Evolutionary conservation across 2,888 invertebrate genomes (phyloP).

Genomic region (Lottia scabra): DNA sequence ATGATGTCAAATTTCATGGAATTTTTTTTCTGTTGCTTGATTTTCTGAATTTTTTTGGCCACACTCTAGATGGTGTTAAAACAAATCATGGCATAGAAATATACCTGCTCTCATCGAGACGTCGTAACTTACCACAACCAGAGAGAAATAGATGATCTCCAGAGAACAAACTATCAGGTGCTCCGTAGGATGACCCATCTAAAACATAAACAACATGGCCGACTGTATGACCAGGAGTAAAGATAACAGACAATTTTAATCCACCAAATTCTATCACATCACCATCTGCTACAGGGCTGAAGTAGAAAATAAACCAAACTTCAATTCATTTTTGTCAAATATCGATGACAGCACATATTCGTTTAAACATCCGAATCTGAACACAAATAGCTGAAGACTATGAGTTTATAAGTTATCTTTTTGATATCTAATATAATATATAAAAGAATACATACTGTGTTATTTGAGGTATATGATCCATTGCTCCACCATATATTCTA

Average conservation of each 20-base stretch:
- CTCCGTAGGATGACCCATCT: constrained; percentile 54
- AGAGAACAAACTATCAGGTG: constrained; percentile 61
- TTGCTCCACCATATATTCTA: constrained; percentile 56
- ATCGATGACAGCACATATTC: no score
- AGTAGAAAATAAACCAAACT: constrained; percentile 17
- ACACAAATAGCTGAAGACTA: no score
- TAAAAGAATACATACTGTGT: constrained; percentile 53
- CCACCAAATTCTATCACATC: constrained; percentile 57
- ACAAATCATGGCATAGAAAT: no score
- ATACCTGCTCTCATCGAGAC: background rate
- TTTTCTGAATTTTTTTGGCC: no score
- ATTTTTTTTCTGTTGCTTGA: no score
- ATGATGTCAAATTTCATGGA: no score
- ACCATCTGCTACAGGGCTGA: constrained; percentile 55
- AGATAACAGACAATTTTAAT: constrained; percentile 51
- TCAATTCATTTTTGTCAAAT: no score
- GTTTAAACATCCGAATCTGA: no score
- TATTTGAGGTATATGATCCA: constrained; percentile 56
- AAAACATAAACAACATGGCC: constrained; percentile 64
- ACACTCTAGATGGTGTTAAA: no score
- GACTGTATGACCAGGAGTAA: constrained; percentile 64
- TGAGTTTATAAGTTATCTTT: no score
- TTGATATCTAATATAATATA: no score
- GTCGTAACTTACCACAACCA: constrained; percentile 58
- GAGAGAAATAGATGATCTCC: constrained; percentile 65